These are phyloP conservation scores for Stenoptilia bipunctidactyla DNA, from an alignment of 2,888 invertebrate species.

Conservation along the genomic window DNA sequence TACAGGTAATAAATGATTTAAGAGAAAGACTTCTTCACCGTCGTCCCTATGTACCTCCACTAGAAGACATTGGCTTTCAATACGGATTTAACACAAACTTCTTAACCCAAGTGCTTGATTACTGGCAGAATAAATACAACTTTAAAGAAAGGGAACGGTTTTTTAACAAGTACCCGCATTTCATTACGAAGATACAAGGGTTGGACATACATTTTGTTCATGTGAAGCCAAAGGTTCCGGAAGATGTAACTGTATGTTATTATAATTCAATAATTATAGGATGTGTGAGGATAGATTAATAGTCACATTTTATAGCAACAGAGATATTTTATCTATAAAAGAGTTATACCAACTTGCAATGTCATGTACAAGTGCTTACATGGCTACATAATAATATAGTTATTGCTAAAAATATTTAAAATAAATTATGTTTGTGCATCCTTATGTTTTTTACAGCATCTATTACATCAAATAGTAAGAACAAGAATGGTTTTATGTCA, in stretches of 20 bases:
- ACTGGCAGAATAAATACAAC: conserved; percentile 85
- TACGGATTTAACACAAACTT: conserved; percentile 86
- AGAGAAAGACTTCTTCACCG: conserved; percentile 64
- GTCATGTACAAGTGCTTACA: no score
- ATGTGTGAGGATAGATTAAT: no score
- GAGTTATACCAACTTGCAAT: no score
- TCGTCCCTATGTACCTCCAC: conserved; percentile 59
- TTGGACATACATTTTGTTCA: conserved; percentile 83
- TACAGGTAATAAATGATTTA: conserved; percentile 66
- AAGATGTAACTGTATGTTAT: conserved; percentile 3
- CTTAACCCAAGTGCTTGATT: conserved; percentile 75
- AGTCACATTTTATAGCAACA: no score
- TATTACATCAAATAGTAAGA: no score
- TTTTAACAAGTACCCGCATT: conserved; percentile 82
- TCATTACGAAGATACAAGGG: conserved; percentile 79
- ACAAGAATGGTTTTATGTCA: no score
- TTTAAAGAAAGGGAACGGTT: conserved; percentile 72
- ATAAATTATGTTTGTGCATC: no score
- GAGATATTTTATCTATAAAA: no score
- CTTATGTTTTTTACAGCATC: no score
- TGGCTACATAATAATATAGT: no score
- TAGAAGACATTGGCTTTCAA: conserved; percentile 78
- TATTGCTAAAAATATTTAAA: no score
- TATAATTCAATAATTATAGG: no score
- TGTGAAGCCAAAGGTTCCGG: conserved; percentile 63